phyloP scores from a whole-genome alignment of 2,113 vertebrate genomes.

The Synchiropus splendidus region DNA sequence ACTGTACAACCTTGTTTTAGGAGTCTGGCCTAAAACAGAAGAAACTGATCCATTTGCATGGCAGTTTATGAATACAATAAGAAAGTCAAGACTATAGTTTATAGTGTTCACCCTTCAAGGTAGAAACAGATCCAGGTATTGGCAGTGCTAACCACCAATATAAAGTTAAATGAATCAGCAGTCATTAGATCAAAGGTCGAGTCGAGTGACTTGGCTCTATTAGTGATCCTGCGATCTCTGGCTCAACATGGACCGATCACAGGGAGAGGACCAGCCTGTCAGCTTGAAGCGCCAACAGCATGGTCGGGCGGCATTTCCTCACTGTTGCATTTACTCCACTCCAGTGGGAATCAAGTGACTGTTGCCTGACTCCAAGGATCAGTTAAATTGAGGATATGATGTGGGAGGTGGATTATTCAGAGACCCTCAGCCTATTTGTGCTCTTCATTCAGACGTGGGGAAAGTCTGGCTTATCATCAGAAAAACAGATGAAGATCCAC shows the following conservation, averaged over 20 bases:
- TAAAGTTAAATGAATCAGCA: too few species aligned
- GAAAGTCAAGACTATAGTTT: too few species aligned
- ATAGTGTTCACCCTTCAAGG: too few species aligned
- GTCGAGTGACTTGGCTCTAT: too few species aligned
- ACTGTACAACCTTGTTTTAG: too few species aligned
- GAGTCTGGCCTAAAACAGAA: too few species aligned
- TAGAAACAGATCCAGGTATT: too few species aligned
- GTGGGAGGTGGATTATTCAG: conserved; percentile 13
- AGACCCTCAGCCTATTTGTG: conserved; percentile 6
- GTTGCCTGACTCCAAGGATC: neutral
- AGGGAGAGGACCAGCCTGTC: conserved; percentile 31
- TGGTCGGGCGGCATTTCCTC: conserved; percentile 11
- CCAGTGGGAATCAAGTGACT: conserved; percentile 24
- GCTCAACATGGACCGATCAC: conserved; percentile 12
- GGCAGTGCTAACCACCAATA: too few species aligned
- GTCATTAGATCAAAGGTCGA: too few species aligned
- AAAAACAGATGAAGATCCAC: conserved; percentile 14
- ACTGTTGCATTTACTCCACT: conserved; percentile 23
- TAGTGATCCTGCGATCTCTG: too few species aligned
- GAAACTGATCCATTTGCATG: too few species aligned
- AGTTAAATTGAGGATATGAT: conserved; percentile 24
- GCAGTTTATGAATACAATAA: too few species aligned
- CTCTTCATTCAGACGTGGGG: conserved; percentile 8
- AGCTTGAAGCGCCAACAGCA: conserved; percentile 23
- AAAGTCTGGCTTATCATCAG: conserved; percentile 13